These are phyloP conservation scores for Chaetodon trifasciatus DNA, from an alignment of 2,797 vertebrate species.

Conservation along the genomic window DNA sequence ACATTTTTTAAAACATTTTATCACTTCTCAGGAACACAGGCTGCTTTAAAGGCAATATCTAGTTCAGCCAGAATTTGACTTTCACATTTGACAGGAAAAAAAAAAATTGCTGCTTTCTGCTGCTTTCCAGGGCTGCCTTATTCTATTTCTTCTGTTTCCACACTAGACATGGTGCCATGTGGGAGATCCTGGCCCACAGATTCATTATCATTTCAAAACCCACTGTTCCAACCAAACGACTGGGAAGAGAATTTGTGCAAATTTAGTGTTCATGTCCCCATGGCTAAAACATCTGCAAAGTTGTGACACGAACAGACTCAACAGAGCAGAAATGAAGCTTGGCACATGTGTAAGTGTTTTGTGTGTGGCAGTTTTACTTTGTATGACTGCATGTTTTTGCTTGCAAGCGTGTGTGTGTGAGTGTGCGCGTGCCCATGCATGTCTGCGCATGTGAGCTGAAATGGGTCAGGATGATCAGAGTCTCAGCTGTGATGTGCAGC, in stretches of 20 bases:
- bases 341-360: slow-evolving; percentile 57
- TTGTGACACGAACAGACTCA: slow-evolving; percentile 70
- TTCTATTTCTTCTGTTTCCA: slow-evolving; percentile 72
- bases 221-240: slow-evolving; percentile 73
- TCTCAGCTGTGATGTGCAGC: slow-evolving; percentile 71
- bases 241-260: slow-evolving; percentile 72
- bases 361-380: slow-evolving; percentile 41
- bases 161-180: slow-evolving; percentile 65
- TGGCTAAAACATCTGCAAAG: slow-evolving; percentile 76
- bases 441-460: slow-evolving; percentile 33
- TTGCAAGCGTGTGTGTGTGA: background rate
- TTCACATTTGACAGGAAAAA: slow-evolving; percentile 52
- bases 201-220: slow-evolving; percentile 84
- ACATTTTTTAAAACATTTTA: slow-evolving; percentile 29
- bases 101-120: slow-evolving; percentile 15
- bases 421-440: background rate
- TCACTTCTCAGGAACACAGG: slow-evolving; percentile 39
- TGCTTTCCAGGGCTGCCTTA: slow-evolving; percentile 67
- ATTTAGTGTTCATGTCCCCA: slow-evolving; percentile 72
- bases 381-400: slow-evolving; percentile 29
- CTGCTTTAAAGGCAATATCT: slow-evolving; percentile 46
- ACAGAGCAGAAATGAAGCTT: slow-evolving; percentile 67
- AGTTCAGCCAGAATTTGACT: slow-evolving; percentile 59
- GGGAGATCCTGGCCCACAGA: slow-evolving; percentile 74
- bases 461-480: slow-evolving; percentile 61